Percentiles rank a stretch among this genome's conserved stretches.
These are phyloP conservation scores for Plusia festucae DNA, from an alignment of 2,888 invertebrate species.

Conservation along the genomic window DNA sequence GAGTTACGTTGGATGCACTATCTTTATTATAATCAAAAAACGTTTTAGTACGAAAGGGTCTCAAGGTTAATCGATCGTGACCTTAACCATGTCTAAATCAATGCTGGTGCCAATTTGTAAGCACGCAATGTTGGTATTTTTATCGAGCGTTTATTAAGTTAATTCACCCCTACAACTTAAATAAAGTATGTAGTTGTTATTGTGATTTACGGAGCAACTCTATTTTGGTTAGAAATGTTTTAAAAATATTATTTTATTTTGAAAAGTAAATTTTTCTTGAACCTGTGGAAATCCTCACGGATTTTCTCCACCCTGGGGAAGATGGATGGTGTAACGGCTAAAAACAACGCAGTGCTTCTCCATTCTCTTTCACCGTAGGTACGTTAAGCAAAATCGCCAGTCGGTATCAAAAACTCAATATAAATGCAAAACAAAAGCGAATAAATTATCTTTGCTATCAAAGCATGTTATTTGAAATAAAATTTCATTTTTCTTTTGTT, in stretches of 20 bases:
- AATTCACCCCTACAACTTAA: not conserved
- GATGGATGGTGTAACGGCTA: no score
- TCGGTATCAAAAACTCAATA: not conserved
- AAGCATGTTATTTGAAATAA: not conserved
- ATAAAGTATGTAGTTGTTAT: not conserved
- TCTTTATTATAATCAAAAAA: conserved; percentile 41
- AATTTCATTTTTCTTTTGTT: not conserved
- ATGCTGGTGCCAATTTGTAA: conserved; percentile 43
- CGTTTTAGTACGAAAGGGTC: conserved; percentile 38
- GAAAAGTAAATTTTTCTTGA: no score
- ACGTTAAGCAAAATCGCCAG: not conserved
- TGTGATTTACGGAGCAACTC: not conserved
- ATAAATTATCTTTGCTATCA: conserved; percentile 4
- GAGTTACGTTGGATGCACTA: conserved; percentile 23
- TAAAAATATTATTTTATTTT: not conserved
- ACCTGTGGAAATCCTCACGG: no score
- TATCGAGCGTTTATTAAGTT: not conserved
- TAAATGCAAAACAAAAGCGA: conserved; percentile 4
- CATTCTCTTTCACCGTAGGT: no score
- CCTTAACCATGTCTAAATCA: conserved; percentile 30
- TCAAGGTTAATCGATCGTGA: conserved; percentile 46
- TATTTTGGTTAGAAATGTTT: not conserved
- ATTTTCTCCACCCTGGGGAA: no score
- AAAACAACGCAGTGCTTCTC: no score
- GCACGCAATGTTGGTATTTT: conserved; percentile 16